Base-by-base conservation (phyloP, 2,888 invertebrate species). In the Opisthograptis luteolata region DNA sequence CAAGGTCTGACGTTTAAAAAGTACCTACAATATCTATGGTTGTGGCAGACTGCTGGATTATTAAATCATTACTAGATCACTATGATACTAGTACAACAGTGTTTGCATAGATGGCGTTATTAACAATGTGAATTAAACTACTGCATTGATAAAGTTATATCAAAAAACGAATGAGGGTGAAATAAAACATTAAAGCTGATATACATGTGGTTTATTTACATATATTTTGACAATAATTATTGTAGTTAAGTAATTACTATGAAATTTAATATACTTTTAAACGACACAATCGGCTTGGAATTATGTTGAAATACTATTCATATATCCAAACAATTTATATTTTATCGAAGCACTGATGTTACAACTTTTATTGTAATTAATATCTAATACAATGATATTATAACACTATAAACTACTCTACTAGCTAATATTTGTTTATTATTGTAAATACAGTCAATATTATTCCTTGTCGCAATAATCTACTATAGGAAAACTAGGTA, bases 131-230 rank as follows among this genome's bases (percentile, higher is more conserved):
- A n/a, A n/a, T n/a, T n/a, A n/a, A n/a, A n/a, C n/a, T 40, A 17
- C 44, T 9, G 3, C 9, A 24, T 7, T n/a, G 4, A 28, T 13
- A 12, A 2, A 12, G 1, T 7, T 13, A 17, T 4, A 9, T 15
- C 4, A 17, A 17, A 15, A 3, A 1, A 31, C 0, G 1, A 8
- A 17, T 9, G 4, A 14, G 8, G 9, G 7, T 28, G 30, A 44
- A 76, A 72, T 70, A 49, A 79, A 74, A 72, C 67, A 74, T 67
- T 63, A 52, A 65, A 68, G 79, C 80, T 76, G 81, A 78, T 84
- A 81, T 79, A 82, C 76, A 75, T 76, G 70, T 74, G 73, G 70
- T 85, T 84, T 85, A 85, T 87, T 81, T 83, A 84, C 57, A 60
- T 57, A 55, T 54, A 67, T 70, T 68, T 69, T 75, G 70, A 65